Percentiles rank a stretch among this genome's conserved stretches.
Conservation (phyloP, 1,140 invertebrate species). For the Micrasema minimum region DNA sequence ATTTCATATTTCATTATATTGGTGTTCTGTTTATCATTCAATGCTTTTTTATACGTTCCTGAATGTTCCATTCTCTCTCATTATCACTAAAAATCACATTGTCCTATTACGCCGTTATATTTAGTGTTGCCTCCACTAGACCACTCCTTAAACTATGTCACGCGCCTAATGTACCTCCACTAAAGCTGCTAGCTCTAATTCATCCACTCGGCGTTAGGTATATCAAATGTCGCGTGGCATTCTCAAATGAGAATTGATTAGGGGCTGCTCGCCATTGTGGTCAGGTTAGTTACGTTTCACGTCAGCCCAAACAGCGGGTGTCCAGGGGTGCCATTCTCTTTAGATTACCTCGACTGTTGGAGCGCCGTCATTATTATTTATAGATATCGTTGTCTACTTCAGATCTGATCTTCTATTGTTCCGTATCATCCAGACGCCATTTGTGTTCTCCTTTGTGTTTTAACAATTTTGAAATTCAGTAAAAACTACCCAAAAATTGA, state of each 20-base stretch:
- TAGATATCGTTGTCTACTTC: too few relatives aligned
- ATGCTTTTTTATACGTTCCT: too few relatives aligned
- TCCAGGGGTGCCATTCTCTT: too few relatives aligned
- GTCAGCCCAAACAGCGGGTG: not conserved
- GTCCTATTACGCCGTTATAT: slow-evolving; percentile 3
- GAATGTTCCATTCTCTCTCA: not conserved
- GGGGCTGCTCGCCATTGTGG: slow-evolving; percentile 26
- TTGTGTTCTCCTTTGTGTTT: too few relatives aligned
- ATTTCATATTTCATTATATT: too few relatives aligned
- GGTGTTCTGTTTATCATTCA: slow-evolving; percentile 1
- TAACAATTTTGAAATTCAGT: too few relatives aligned
- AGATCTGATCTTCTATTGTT: too few relatives aligned
- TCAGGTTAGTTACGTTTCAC: slow-evolving; percentile 32
- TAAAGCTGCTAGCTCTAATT: slow-evolving; percentile 7
- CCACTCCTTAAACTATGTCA: slow-evolving; percentile 17
- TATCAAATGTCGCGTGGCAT: slow-evolving; percentile 32
- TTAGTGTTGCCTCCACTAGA: not conserved
- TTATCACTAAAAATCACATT: slow-evolving; percentile 21
- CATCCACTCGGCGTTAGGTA: slow-evolving; percentile 3
- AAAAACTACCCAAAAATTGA: too few relatives aligned
- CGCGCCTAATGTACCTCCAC: too few relatives aligned
- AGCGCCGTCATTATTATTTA: too few relatives aligned
- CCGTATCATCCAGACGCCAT: too few relatives aligned
- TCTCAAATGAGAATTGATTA: slow-evolving; percentile 32
- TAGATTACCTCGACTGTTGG: too few relatives aligned